Conservation (phyloP, 2,113 vertebrate species). For the Tragelaphus strepsiceros region DNA sequence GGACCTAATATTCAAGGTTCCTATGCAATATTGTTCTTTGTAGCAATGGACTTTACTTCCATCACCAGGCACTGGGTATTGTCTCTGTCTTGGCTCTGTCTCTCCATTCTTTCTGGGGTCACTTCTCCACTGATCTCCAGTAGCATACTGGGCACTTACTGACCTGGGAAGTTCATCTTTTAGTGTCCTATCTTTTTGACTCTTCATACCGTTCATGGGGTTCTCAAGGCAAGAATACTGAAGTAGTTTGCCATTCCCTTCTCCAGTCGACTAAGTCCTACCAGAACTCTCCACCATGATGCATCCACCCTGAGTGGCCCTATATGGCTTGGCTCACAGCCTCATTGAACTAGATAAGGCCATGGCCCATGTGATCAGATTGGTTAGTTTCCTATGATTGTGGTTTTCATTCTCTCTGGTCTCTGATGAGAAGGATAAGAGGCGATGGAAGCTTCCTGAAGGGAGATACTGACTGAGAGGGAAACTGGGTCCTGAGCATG, state of each 20-base stretch:
- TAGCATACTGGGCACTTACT: not conserved
- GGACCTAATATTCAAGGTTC: not conserved
- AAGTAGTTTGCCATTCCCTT: not conserved
- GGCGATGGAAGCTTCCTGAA: not conserved
- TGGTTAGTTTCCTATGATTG: not conserved
- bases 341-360: not conserved
- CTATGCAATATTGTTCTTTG: not conserved
- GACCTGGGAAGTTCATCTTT: not conserved
- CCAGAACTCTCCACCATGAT: not conserved
- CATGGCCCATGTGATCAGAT: not conserved
- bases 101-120: not conserved
- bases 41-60: not conserved
- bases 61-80: not conserved
- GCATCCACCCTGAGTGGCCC: accelerated
- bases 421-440: not conserved
- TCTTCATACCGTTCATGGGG: not conserved
- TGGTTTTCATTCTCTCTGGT: not conserved
- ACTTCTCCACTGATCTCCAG: not conserved
- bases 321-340: not conserved
- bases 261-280: not conserved
- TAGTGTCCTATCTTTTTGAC: not conserved
- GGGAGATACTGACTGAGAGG: not conserved
- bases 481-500: not conserved
- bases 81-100: not conserved
- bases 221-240: not conserved